Percentiles rank a stretch among this genome's conserved stretches.
These are phyloP conservation scores for Coecobrya sp. DNA, from an alignment of 2,888 invertebrate species.

Conservation along the genomic window DNA sequence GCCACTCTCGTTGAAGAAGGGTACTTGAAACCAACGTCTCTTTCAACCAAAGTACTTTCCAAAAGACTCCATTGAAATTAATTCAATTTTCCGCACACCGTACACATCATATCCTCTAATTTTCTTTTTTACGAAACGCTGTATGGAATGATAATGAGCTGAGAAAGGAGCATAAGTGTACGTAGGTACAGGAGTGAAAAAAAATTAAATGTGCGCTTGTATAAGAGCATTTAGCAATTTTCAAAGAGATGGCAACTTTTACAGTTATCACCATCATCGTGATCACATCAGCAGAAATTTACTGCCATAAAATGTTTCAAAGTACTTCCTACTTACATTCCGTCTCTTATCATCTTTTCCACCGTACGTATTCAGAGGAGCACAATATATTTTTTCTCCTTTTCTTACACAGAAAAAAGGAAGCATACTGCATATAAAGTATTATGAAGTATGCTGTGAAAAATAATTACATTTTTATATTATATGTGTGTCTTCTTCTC, in stretches of 20 bases:
- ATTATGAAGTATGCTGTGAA: slow-evolving; percentile 23
- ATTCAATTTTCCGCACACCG: background rate
- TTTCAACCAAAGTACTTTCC: background rate
- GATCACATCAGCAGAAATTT: background rate
- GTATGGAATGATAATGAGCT: too few species aligned
- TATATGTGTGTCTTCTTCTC: slow-evolving; percentile 1
- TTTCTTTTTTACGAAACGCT: background rate
- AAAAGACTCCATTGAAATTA: background rate
- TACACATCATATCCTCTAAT: background rate
- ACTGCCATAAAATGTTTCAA: background rate
- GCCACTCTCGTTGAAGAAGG: too few species aligned
- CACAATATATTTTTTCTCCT: background rate
- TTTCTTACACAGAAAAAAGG: background rate
- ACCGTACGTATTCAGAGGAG: background rate
- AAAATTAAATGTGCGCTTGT: background rate
- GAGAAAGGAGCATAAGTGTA: too few species aligned
- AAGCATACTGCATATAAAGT: slow-evolving; percentile 1
- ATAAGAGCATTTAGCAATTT: background rate
- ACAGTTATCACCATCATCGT: slow-evolving; percentile 18
- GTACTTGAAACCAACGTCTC: too few species aligned
- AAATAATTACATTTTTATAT: slow-evolving; percentile 33
- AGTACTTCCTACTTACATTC: background rate
- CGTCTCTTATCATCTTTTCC: background rate
- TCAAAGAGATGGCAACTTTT: background rate
- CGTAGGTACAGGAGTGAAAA: too few species aligned